Conservation (phyloP, 2,797 vertebrate species). For the Sebastes wilsoni region DNA sequence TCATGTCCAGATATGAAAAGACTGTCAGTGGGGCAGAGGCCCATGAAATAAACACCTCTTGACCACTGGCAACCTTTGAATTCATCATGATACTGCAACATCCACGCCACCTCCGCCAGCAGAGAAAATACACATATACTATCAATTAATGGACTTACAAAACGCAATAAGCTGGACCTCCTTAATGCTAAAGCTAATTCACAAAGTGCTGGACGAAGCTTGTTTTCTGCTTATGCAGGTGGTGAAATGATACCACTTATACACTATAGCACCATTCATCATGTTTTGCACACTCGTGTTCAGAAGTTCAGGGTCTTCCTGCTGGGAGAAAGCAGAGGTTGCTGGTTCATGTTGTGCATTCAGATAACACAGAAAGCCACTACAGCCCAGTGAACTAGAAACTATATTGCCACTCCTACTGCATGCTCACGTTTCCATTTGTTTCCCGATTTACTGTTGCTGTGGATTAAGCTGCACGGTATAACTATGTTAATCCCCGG, state of each 20-base stretch:
- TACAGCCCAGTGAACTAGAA: constrained; percentile 67
- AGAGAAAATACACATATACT: constrained; percentile 20
- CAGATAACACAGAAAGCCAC: constrained; percentile 20
- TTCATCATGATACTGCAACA: constrained; percentile 52
- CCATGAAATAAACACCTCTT: constrained; percentile 76
- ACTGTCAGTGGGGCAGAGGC: constrained; percentile 63
- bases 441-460: constrained; percentile 42
- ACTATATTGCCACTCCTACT: constrained; percentile 45
- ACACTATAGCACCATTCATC: constrained; percentile 57
- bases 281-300: constrained; percentile 50
- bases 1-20: constrained; percentile 76
- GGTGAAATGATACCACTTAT: constrained; percentile 53
- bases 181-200: constrained; percentile 63
- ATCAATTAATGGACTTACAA: constrained; percentile 63
- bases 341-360: constrained; percentile 49
- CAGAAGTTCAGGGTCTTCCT: constrained; percentile 5
- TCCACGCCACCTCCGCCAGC: background rate
- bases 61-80: constrained; percentile 63
- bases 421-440: constrained; percentile 60
- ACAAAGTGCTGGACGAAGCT: constrained; percentile 56
- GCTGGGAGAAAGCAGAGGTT: constrained; percentile 33
- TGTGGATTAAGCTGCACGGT: constrained; percentile 47
- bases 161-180: constrained; percentile 15
- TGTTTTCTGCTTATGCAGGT: constrained; percentile 68
- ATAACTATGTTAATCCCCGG: constrained; percentile 61